Evolutionary conservation across 2,113 vertebrate genomes (phyloP), one percentile per base, ranked within the genome.

Genomic region (Grantiella picta): DNA sequence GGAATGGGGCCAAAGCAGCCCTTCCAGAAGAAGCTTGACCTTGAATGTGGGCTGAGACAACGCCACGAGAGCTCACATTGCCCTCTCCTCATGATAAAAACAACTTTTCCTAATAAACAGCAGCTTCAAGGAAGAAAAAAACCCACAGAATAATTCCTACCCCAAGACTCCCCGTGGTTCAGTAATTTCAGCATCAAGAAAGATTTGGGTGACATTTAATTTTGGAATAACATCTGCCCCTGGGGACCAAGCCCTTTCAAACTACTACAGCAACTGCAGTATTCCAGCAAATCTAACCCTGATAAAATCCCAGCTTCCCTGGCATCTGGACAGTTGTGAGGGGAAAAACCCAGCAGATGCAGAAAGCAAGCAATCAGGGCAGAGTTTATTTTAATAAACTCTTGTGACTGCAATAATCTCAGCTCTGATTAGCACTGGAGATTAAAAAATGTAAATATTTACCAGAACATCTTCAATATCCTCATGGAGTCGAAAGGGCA

Each of bases 381-480:
- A 75, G 69, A 70, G 64, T 86, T 95, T 86, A 70, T 94, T 95
- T 94, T 61, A 59, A 90, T 92, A 90, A 93, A 96, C 77, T 36
- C 71, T 77, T 72, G 53, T 2, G 42, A 71, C 81, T 92, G 60
- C 77, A 92, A 95, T 93, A 86, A 93, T 89, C 75, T 86, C 86
- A 70, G 38, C 59, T 78, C 79, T 94, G 92, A 94, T 96, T 92
- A 97, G 76, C 68, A 49, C 79, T 80, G 94, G 82, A 61, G 90
- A 86, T 96, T 69, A 38, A 80, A 73, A 96, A 94, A 83, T 71
- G 82, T 93, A 92, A 96, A 93, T 95, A 94, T 95, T 96, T 95
- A 93, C 89, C 86, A 86, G 94, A 92, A 70, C 60, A 63, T 92
- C 89, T 92, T 90, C 89, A 83, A 59, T 82, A 89, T 81, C 76